Base-by-base conservation (phyloP, 2,113 vertebrate genomes). In the Natator depressus region DNA sequence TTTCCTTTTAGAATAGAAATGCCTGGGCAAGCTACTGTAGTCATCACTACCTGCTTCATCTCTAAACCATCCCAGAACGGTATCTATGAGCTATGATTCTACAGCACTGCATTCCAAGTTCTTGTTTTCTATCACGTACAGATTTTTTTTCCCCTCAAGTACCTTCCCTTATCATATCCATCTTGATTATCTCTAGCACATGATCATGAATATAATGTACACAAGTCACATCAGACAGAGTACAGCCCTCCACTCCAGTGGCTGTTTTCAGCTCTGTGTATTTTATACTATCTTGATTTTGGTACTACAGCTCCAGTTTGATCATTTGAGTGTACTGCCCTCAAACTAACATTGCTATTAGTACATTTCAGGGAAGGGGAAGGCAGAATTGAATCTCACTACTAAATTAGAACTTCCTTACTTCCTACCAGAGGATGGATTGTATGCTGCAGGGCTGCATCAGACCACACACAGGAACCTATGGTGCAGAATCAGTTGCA, bases 401-500 rank as follows among this genome's bases (percentile, higher is more conserved):
- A 29, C 75, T 78, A 78, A 78, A 47, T 78, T 8, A 78, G 13
- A 78, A 78, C 42, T 46, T 25, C 19, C 24, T 76, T 76, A 76
- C 24, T 78, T 78, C 4, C 24, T 78, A 47, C 42, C 22, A 78
- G 6, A 27, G 25, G 22, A 8, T 72, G n/a, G 65, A 72, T 10
- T 38, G n/a, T 38, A 38, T 2, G 9, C 19, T 38, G 65, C n/a
- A 72, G 35, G 35, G 31, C 72, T 27, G 72, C 22, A 24, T 46
- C 0, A 1, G 49, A 2, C 29, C 42, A 57, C 1, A 0, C 11
- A 9, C 42, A 80, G 59, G 24, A 54, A 20, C 16, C 25, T 1
- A 5, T 0, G 0, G 11, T 78, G 13, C 42, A 27, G 25, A 38
- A 72, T 47, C 12, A 8, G 24, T 78, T 27, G 75, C 42, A 78